phyloP scores from a whole-genome alignment of 2,888 invertebrate species.

The Aphodius sticticus region DNA sequence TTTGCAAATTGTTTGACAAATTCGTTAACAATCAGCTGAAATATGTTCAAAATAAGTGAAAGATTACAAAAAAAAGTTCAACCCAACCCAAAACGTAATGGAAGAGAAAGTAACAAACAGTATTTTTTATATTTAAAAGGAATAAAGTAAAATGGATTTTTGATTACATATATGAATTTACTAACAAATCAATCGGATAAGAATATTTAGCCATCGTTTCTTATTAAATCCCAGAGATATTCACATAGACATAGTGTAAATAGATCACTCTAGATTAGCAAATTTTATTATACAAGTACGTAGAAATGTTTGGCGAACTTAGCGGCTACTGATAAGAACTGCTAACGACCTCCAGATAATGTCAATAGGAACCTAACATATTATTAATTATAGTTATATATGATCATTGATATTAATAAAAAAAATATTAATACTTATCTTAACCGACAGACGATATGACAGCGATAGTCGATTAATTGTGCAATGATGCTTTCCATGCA shows the following conservation, averaged over 20 bases:
- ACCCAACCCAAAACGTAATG: too few species aligned
- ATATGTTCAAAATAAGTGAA: too few species aligned
- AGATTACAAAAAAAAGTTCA: too few species aligned
- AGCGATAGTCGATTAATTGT: background rate
- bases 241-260: background rate
- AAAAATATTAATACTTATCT: background rate
- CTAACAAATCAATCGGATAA: too few species aligned
- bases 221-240: too few species aligned
- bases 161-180: too few species aligned
- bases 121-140: too few species aligned
- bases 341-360: background rate
- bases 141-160: too few species aligned
- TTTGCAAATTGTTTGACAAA: too few species aligned
- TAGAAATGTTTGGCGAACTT: background rate
- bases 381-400: background rate
- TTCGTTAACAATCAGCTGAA: too few species aligned
- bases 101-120: too few species aligned
- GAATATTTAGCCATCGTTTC: too few species aligned
- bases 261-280: background rate
- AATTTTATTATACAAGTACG: background rate
- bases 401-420: background rate
- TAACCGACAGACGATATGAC: background rate
- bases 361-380: background rate
- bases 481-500: background rate
- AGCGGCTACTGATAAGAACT: background rate